A percentile compares a stretch with the other conserved stretches of the same genome.
phyloP scores from a whole-genome alignment of 1,140 invertebrate genomes.

The Zaprionus nigranus region DNA sequence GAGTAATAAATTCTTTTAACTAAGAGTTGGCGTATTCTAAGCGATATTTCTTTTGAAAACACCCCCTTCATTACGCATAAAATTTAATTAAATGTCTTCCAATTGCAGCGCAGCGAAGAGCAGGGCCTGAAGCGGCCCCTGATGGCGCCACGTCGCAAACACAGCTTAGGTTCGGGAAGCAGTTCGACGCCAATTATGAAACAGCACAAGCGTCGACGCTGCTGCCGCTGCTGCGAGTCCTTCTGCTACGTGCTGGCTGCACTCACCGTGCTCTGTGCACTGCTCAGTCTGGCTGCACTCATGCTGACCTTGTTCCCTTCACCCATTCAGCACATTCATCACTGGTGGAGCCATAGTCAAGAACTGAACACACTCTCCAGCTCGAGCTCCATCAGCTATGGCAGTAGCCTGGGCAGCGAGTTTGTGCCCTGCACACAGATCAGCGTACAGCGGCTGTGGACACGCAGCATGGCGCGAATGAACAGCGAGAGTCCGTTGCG shows the following conservation, averaged over 20 bases:
- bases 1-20: background rate
- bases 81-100: background rate
- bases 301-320: slow-evolving; percentile 89
- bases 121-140: slow-evolving; percentile 89
- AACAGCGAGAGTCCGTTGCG: slow-evolving; percentile 91
- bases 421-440: slow-evolving; percentile 89
- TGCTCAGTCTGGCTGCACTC: slow-evolving; percentile 88
- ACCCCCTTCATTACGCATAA: background rate
- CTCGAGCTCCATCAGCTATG: slow-evolving; percentile 38
- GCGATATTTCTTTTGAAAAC: background rate
- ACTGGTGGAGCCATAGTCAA: slow-evolving; percentile 85
- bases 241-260: slow-evolving; percentile 88
- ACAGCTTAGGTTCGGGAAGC: slow-evolving; percentile 71
- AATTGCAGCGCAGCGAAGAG: slow-evolving; percentile 88
- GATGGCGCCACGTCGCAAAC: slow-evolving; percentile 89
- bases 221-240: slow-evolving; percentile 86
- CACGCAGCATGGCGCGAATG: slow-evolving; percentile 89
- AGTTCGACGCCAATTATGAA: slow-evolving; percentile 84
- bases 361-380: slow-evolving; percentile 29
- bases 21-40: background rate
- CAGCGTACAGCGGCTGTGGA: slow-evolving; percentile 89
- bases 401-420: slow-evolving; percentile 73
- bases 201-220: slow-evolving; percentile 85
- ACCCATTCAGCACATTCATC: slow-evolving; percentile 86
- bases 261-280: slow-evolving; percentile 85